Conservation (phyloP, 2,113 vertebrate genomes). For the Microtus richardsoni region DNA sequence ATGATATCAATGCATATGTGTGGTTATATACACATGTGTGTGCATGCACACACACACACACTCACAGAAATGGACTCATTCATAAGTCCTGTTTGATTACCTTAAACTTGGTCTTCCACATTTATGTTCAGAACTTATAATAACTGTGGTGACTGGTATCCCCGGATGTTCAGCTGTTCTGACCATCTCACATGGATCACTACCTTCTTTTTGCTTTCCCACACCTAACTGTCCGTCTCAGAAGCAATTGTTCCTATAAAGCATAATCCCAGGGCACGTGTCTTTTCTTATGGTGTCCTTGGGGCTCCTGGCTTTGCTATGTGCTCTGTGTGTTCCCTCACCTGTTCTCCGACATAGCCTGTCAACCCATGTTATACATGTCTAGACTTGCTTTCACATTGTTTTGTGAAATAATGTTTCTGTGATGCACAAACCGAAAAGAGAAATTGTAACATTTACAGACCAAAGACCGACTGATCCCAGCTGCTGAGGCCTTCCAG, state of each 20-base stretch:
- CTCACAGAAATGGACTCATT: not conserved
- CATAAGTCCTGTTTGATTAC: not conserved
- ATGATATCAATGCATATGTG: not conserved
- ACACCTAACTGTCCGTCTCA: not conserved
- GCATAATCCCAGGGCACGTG: not conserved
- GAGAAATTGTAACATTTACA: not conserved
- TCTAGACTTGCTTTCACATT: not conserved
- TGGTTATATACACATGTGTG: not conserved
- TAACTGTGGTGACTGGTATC: not conserved
- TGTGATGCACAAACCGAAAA: not conserved
- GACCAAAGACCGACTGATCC: not conserved
- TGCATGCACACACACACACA: too few species aligned
- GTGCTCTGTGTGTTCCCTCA: not conserved
- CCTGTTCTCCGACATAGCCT: not conserved
- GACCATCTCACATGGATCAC: not conserved
- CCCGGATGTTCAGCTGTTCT: not conserved
- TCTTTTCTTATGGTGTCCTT: not conserved
- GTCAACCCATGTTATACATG: not conserved
- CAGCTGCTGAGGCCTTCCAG: not conserved
- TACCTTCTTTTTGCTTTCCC: not conserved
- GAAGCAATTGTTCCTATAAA: not conserved
- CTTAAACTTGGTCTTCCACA: too few species aligned
- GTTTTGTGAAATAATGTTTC: not conserved
- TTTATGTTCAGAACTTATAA: not conserved
- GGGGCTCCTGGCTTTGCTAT: not conserved